Percentiles rank a stretch among this genome's conserved stretches.
These are phyloP conservation scores for Mythimna vitellina DNA, from an alignment of 2,888 invertebrate genomes.

Conservation along the genomic window DNA sequence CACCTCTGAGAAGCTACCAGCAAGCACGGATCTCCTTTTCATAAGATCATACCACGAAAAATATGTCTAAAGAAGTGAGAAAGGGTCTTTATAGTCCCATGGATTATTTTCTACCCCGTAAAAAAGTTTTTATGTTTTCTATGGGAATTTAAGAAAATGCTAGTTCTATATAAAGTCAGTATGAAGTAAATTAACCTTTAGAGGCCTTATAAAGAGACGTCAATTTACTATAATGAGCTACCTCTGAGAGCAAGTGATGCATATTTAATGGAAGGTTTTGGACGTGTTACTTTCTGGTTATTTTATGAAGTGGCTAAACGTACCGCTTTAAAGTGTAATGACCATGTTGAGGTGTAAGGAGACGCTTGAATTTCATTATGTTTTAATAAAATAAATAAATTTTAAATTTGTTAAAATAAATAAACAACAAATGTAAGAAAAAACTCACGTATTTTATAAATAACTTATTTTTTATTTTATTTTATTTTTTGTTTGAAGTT, in stretches of 20 bases:
- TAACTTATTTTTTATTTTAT: too few species aligned
- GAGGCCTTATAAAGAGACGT: constrained; percentile 6
- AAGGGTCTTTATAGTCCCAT: too few species aligned
- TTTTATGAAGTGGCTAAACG: constrained; percentile 55
- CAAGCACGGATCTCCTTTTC: too few species aligned
- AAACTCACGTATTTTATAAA: too few species aligned
- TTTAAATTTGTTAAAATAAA: too few species aligned
- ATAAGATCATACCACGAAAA: too few species aligned
- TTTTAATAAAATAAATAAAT: neutral
- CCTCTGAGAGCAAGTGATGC: constrained; percentile 26
- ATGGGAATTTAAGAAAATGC: neutral
- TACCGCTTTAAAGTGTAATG: constrained; percentile 41
- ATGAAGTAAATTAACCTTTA: neutral
- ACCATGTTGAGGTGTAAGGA: constrained; percentile 7
- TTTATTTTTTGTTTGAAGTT: too few species aligned
- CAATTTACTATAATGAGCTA: constrained; percentile 27
- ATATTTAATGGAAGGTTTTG: constrained; percentile 52
- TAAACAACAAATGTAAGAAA: too few species aligned
- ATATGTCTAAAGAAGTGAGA: too few species aligned
- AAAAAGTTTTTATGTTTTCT: neutral
- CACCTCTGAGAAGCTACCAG: too few species aligned
- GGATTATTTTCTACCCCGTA: too few species aligned
- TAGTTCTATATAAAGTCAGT: neutral
- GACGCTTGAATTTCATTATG: neutral
- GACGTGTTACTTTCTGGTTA: constrained; percentile 53